A percentile compares a stretch with the other conserved stretches of the same genome.
Conservation (phyloP, 2,113 vertebrate species). For the Seriola quinqueradiata region DNA sequence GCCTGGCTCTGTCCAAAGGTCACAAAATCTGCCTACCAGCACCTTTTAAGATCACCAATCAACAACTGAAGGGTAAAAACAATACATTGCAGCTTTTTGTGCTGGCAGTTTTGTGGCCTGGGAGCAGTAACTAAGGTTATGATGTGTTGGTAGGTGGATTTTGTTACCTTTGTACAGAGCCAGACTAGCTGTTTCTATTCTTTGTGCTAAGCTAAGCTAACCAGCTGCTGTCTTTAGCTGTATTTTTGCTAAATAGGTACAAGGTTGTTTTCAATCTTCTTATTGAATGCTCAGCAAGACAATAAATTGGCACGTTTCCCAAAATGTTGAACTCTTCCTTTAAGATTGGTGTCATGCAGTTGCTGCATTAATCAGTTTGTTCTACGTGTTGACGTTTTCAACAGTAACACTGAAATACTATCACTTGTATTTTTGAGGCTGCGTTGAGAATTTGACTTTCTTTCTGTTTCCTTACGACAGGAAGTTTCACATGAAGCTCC, state of each 20-base stretch:
- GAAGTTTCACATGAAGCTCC: slow-evolving; percentile 36
- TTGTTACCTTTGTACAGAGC: neutral
- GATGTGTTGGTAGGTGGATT: neutral
- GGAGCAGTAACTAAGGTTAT: too few species aligned
- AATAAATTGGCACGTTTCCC: neutral
- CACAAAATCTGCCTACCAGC: neutral
- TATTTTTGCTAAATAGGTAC: neutral
- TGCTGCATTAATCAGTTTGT: slow-evolving; percentile 1
- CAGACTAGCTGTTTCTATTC: neutral
- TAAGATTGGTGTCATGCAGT: slow-evolving; percentile 15
- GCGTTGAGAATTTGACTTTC: slow-evolving; percentile 4
- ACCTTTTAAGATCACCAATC: too few species aligned
- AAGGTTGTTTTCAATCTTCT: neutral
- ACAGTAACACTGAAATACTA: neutral
- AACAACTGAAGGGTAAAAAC: neutral
- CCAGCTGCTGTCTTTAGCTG: neutral
- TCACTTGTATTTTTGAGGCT: slow-evolving; percentile 8
- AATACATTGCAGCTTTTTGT: neutral
- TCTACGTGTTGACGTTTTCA: neutral
- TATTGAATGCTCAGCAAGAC: neutral
- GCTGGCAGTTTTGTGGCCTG: neutral
- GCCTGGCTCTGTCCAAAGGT: neutral
- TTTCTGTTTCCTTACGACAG: slow-evolving; percentile 7
- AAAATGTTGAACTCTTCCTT: slow-evolving; percentile 24
- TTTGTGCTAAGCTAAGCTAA: slow-evolving; percentile 1